Evolutionary conservation across 2,113 vertebrate species (phyloP).

Genomic region (Ranitomeya imitator): DNA sequence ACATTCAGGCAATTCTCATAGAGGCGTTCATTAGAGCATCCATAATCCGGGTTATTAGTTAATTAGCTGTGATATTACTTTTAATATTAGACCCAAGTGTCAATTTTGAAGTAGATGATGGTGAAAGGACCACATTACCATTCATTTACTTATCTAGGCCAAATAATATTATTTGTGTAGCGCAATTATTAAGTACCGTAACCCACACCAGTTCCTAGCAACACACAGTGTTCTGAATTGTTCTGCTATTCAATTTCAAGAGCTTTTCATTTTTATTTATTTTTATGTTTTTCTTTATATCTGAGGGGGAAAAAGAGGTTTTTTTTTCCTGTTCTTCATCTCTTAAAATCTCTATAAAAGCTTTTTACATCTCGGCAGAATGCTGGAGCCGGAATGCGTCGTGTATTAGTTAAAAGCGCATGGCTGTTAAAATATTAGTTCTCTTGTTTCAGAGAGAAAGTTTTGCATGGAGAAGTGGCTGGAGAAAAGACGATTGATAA

Average conservation of each 20-base stretch:
- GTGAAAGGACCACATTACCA: background rate
- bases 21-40: slow-evolving; percentile 7
- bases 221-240: background rate
- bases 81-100: slow-evolving; percentile 21
- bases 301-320: background rate
- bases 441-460: background rate
- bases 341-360: background rate
- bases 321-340: background rate
- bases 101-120: background rate
- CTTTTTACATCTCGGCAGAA: background rate
- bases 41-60: slow-evolving; percentile 11
- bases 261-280: background rate
- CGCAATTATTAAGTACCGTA: slow-evolving; percentile 18
- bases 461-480: background rate
- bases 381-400: background rate
- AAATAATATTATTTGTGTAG: slow-evolving; percentile 19
- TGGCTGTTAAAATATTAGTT: background rate
- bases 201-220: slow-evolving; percentile 7
- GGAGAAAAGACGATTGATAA: background rate
- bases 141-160: background rate
- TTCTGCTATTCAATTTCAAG: slow-evolving; percentile 12
- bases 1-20: background rate
- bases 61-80: slow-evolving; percentile 28
- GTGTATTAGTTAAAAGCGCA: background rate
- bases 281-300: background rate